Base-by-base conservation (phyloP, 2,113 vertebrate species). In the Orientallactaga bullata region DNA sequence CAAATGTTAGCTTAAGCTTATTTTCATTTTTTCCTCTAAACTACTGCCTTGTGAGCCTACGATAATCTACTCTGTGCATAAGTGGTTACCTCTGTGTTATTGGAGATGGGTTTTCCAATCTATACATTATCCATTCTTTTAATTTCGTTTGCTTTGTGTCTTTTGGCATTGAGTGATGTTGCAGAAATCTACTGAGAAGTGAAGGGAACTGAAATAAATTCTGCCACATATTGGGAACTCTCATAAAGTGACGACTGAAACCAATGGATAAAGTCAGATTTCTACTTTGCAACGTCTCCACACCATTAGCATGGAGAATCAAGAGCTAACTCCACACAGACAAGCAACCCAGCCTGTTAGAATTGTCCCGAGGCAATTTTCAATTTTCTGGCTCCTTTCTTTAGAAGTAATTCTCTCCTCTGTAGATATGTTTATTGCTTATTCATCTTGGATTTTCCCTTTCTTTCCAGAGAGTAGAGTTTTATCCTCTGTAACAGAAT, bases 401-500 rank as follows among this genome's bases (percentile, higher is more conserved):
- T 95, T 71, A 37, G 51, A 96, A 96, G 51, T 55, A 78, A 91
- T 88, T 94, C 47, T 95, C 39, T 91, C 85, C 65, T 95, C n/a
- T 73, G 42, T 84, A 80, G 74, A 89, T 84, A 47, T 1, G 42
- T n/a, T 92, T 83, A 90, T 63, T 77, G 90, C 15, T 77, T 93
- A 89, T 74, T 93, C 89, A 37, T 94, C 42, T 83, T 68, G 5
- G 20, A 90, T 83, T 86, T 81, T 42, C 15, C 42, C 65, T n/a
- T 65, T 47, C 73, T 85, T 89, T 74, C 35, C 60, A 30, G 9
- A 60, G 23, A 93, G 21, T 32, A 77, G 42, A 47, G 73, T 37
- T 92, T 86, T 81, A 35, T 69, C 28, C 79, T 87, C 20, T 83
- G 6, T 73, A 87, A 26, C n/a, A 88, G 87, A 91, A 55, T 20